Evolutionary conservation across 2,888 invertebrate genomes (phyloP), one percentile per base, ranked within the genome.

Genomic region (Gari tellinella): DNA sequence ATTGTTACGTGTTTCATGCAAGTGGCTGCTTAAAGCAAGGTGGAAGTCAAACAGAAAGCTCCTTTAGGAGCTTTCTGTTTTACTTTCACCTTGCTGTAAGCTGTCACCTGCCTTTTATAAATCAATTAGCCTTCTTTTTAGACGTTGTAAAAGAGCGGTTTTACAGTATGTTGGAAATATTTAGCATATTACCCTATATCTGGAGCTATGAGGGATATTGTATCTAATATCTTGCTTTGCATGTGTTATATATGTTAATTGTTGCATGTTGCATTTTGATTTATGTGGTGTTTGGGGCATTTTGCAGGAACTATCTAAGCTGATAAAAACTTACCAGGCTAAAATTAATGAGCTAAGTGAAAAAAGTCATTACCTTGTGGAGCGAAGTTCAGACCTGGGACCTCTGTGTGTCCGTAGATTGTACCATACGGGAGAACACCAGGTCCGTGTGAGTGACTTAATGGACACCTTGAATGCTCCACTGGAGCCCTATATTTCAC

Each of bases 241-340:
- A 41, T 40, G 41, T 56, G 56, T 40, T 7, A 17, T 15, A 4
- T 46, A 7, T 15, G 21, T 56, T 56, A 25, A n/a, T 21, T 62
- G 8, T 52, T 53, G 41, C 49, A 53, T 60, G 53, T 25, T 72
- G 51, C 26, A 45, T 72, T 19, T 5, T 43, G 37, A 19, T 51
- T 23, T 55, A 41, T 25, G 43, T 56, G 23, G 40, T 23, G 23
- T 45, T 69, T 55, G 31, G 56, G 62, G 51, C 41, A 43, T 57
- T 25, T 87, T 90, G 81, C 86, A 90, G 90, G 87, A 74, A 45
- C 74, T 89, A 66, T 84, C 89, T 17, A 81, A 73, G 56, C 84
- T 88, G 76, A 87, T 90, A 60, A 85, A 86, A 79, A 60, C 66
- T 7, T 86, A 86, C 73, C 86, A 89, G 57, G 83, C 69, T 60